These are phyloP conservation scores for Plebejus melissa DNA, from an alignment of 2,888 invertebrate species.

Conservation along the genomic window DNA sequence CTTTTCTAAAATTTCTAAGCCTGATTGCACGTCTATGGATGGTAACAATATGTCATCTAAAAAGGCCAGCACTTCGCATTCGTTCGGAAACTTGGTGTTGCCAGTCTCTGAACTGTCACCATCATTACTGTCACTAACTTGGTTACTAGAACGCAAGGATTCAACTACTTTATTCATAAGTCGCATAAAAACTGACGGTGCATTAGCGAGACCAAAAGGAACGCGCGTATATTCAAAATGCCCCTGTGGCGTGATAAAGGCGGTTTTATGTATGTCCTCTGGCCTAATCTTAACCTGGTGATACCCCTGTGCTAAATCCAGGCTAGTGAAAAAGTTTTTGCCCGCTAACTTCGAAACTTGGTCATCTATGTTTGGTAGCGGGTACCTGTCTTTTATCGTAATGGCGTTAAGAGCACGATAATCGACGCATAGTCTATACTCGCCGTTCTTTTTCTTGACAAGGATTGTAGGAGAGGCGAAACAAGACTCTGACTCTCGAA, in stretches of 20 bases:
- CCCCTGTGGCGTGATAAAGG: constrained; percentile 38
- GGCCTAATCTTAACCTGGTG: constrained; percentile 36
- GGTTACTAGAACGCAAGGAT: background rate
- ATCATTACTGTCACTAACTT: too few species aligned
- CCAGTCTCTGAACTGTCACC: too few species aligned
- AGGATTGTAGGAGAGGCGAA: too few species aligned
- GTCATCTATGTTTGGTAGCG: constrained; percentile 41
- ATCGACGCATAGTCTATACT: too few species aligned
- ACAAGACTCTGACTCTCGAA: too few species aligned
- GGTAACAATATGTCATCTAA: constrained; percentile 7
- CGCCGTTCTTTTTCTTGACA: too few species aligned
- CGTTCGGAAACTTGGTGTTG: too few species aligned
- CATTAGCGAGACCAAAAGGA: constrained; percentile 40
- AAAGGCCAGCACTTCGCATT: constrained; percentile 18
- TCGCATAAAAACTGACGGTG: constrained; percentile 38
- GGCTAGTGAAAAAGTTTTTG: constrained; percentile 37
- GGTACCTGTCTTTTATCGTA: constrained; percentile 40
- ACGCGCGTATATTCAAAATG: constrained; percentile 38
- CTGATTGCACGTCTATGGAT: constrained; percentile 32
- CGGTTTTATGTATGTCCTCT: constrained; percentile 37
- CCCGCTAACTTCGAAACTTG: constrained; percentile 38
- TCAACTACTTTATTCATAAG: constrained; percentile 33
- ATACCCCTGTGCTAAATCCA: constrained; percentile 30
- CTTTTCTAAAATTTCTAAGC: constrained; percentile 32
- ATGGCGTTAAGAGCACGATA: too few species aligned